Conservation (phyloP, 2,888 invertebrate genomes). For the Trachelus stipa region DNA sequence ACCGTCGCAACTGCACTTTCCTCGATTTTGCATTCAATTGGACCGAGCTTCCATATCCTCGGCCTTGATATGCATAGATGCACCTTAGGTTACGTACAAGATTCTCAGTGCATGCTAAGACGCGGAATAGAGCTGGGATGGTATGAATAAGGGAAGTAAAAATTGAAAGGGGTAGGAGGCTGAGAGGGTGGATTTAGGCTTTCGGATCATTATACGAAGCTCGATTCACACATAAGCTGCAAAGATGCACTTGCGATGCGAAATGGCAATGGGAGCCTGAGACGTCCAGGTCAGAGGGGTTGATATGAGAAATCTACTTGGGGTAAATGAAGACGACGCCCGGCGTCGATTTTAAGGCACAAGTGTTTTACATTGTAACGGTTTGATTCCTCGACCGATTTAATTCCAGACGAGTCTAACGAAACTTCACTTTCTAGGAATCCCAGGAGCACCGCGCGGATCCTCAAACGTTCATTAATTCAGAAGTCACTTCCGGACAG, state of each 20-base stretch:
- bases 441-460: slow-evolving; percentile 14
- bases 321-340: slow-evolving; percentile 8
- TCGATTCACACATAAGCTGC: background rate
- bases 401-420: background rate
- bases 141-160: background rate
- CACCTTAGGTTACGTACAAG: background rate
- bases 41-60: background rate
- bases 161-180: background rate
- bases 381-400: background rate
- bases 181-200: background rate
- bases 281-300: background rate
- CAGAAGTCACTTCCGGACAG: slow-evolving; percentile 48
- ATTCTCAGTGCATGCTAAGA: background rate
- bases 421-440: background rate
- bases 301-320: background rate
- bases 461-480: slow-evolving; percentile 51
- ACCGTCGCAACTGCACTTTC: background rate
- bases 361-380: slow-evolving; percentile 40
- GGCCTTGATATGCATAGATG: background rate
- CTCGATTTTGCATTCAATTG: background rate
- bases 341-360: slow-evolving; percentile 26
- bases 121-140: background rate
- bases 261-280: background rate
- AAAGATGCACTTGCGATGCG: background rate
- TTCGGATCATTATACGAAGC: background rate